These are phyloP conservation scores for Bellardia pandia DNA, from an alignment of 2,888 invertebrate species.

Conservation along the genomic window DNA sequence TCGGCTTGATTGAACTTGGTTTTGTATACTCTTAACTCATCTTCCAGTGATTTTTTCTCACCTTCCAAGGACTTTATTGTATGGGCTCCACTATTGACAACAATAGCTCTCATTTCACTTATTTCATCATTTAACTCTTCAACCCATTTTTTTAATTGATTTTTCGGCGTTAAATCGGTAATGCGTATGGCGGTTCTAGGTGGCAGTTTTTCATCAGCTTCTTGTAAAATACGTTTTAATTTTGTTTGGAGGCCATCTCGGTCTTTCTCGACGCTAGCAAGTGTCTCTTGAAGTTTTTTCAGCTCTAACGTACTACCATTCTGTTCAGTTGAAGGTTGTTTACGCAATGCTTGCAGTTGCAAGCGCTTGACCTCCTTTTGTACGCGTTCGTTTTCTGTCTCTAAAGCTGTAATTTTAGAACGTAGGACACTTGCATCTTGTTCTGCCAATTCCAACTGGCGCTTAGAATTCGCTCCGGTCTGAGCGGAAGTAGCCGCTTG, in stretches of 20 bases:
- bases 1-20: constrained; percentile 88
- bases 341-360: constrained; percentile 86
- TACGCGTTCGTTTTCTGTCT: constrained; percentile 91
- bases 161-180: constrained; percentile 86
- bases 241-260: constrained; percentile 87
- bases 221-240: constrained; percentile 88
- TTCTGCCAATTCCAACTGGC: constrained; percentile 91
- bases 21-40: constrained; percentile 88
- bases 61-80: constrained; percentile 86
- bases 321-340: constrained; percentile 77
- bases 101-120: constrained; percentile 84
- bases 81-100: constrained; percentile 83
- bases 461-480: constrained; percentile 85
- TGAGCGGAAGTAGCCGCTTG: constrained; percentile 87
- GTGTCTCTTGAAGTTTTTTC: constrained; percentile 86
- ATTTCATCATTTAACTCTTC: constrained; percentile 95
- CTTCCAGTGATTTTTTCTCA: constrained; percentile 87
- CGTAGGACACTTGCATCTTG: constrained; percentile 90
- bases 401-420: constrained; percentile 88
- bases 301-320: constrained; percentile 85
- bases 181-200: constrained; percentile 90
- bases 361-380: constrained; percentile 90
- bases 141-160: constrained; percentile 89
- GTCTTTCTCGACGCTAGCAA: constrained; percentile 87
- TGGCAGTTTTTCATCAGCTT: constrained; percentile 88